Conservation (phyloP, 2,797 vertebrate genomes). For the Miichthys miiuy region DNA sequence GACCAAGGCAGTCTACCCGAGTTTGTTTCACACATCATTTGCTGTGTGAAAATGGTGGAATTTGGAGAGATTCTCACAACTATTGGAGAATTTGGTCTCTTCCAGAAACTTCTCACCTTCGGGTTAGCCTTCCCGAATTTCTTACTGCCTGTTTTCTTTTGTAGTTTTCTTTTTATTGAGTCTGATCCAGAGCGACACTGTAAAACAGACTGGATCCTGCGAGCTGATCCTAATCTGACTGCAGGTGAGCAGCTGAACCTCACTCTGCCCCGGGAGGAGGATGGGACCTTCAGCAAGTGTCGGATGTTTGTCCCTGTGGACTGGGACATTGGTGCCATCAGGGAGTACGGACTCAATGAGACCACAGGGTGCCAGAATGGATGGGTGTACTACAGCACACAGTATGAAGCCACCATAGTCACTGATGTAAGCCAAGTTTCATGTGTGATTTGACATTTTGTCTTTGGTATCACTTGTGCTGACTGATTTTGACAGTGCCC, state of each 20-base stretch:
- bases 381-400: constrained; percentile 84
- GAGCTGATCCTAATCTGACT: constrained; percentile 79
- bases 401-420: constrained; percentile 73
- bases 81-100: constrained; percentile 61
- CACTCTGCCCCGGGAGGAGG: constrained; percentile 80
- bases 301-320: constrained; percentile 85
- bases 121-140: constrained; percentile 22
- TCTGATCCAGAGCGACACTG: constrained; percentile 79
- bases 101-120: constrained; percentile 48
- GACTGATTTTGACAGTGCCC: not conserved
- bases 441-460: not conserved
- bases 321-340: constrained; percentile 81
- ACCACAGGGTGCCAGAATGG: constrained; percentile 83
- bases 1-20: not conserved
- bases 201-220: constrained; percentile 87
- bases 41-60: constrained; percentile 41
- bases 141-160: constrained; percentile 17
- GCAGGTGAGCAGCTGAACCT: constrained; percentile 84
- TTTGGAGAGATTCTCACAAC: constrained; percentile 57
- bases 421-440: constrained; percentile 84
- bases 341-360: constrained; percentile 78
- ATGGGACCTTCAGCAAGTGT: constrained; percentile 85
- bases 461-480: not conserved
- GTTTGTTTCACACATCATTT: not conserved
- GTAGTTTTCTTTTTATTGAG: constrained; percentile 78